Evolutionary conservation across 2,888 invertebrate species (phyloP).

Genomic region (Ophonus ardosiacus): DNA sequence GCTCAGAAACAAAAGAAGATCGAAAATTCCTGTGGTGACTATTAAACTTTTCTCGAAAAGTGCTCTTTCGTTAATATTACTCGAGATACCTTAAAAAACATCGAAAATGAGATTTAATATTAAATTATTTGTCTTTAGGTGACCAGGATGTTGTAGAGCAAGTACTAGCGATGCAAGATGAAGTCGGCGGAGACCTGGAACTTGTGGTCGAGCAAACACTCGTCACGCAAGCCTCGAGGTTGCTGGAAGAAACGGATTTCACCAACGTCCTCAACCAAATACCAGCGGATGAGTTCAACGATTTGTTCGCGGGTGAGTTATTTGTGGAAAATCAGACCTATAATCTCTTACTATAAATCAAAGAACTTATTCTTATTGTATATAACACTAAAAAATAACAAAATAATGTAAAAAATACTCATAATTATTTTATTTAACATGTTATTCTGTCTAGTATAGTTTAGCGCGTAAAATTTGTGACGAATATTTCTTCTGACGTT

Average conservation of each 20-base stretch:
- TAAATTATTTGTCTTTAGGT: slow-evolving; percentile 64
- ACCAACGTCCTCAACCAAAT: slow-evolving; percentile 88
- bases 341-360: neutral
- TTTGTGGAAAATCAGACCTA: neutral
- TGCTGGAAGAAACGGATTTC: slow-evolving; percentile 86
- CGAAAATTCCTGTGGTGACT: too few relatives aligned
- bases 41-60: too few relatives aligned
- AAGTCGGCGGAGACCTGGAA: slow-evolving; percentile 80
- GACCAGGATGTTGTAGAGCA: slow-evolving; percentile 80
- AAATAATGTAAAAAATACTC: too few relatives aligned
- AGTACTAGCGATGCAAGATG: slow-evolving; percentile 77
- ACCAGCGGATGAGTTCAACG: slow-evolving; percentile 90
- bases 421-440: too few relatives aligned
- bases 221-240: slow-evolving; percentile 81
- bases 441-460: too few relatives aligned
- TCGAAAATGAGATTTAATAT: neutral
- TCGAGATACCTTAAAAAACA: too few relatives aligned
- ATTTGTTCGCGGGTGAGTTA: slow-evolving; percentile 85
- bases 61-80: too few relatives aligned
- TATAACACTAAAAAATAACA: too few relatives aligned
- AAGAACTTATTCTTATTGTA: too few relatives aligned
- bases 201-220: slow-evolving; percentile 76
- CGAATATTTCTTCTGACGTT: too few relatives aligned
- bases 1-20: too few relatives aligned
- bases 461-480: too few relatives aligned